A percentile compares a stretch with the other conserved stretches of the same genome.
Evolutionary conservation across 2,797 vertebrate genomes (phyloP).

Genomic region (Schizopygopsis pylzovi): DNA sequence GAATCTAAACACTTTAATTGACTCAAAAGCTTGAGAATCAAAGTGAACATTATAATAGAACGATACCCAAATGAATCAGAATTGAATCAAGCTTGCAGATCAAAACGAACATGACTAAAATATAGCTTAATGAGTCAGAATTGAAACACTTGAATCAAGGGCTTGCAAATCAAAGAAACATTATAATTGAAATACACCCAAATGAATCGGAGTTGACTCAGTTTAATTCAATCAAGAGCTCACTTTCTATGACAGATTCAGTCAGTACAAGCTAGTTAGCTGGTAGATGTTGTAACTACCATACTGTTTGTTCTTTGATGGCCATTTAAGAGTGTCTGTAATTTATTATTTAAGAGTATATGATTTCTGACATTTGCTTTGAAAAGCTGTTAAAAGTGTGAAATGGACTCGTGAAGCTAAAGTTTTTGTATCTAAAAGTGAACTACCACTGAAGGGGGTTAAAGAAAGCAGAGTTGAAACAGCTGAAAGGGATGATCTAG

Average conservation of each 20-base stretch:
- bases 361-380: not conserved
- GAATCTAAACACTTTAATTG: not conserved
- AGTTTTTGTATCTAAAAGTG: not conserved
- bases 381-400: not conserved
- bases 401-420: not conserved
- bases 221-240: not conserved
- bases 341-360: not conserved
- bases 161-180: not conserved
- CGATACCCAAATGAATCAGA: not conserved
- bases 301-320: slow-evolving; percentile 8
- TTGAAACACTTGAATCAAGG: not conserved
- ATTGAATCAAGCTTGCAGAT: not conserved
- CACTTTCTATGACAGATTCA: too few relatives aligned
- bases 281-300: not conserved
- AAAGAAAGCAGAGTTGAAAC: not conserved
- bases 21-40: not conserved
- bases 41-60: not conserved
- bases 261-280: not conserved
- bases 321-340: slow-evolving; percentile 1
- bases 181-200: not conserved
- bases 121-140: not conserved
- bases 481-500: slow-evolving; percentile 11
- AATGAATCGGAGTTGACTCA: not conserved
- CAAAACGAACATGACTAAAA: not conserved
- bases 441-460: not conserved